Conservation (phyloP, 2,888 invertebrate genomes). For the Tuta absoluta region DNA sequence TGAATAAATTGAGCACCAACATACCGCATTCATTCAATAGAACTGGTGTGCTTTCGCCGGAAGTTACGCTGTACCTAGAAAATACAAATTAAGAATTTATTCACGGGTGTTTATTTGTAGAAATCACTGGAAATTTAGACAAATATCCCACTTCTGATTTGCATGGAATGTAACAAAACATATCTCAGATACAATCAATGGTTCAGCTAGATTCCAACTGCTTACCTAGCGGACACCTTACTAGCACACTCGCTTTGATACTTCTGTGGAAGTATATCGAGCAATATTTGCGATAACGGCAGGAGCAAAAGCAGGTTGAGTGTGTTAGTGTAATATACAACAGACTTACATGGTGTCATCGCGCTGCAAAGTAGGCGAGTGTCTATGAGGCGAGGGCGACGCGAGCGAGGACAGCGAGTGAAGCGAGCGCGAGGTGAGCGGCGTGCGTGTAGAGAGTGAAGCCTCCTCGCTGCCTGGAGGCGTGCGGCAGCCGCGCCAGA, state of each 20-base stretch:
- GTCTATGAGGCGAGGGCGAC: slow-evolving; percentile 51
- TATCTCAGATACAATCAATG: no score
- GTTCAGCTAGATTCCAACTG: no score
- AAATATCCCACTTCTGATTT: background rate
- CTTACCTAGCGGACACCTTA: no score
- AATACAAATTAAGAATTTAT: background rate
- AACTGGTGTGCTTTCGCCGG: slow-evolving; percentile 78
- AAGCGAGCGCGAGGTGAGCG: slow-evolving; percentile 74
- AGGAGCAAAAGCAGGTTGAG: no score
- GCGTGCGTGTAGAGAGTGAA: slow-evolving; percentile 69
- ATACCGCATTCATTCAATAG: slow-evolving; percentile 72
- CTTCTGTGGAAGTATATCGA: no score
- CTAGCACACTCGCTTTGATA: no score
- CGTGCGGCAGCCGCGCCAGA: slow-evolving; percentile 77
- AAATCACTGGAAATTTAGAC: background rate
- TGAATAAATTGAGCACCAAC: slow-evolving; percentile 33
- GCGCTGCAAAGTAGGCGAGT: slow-evolving; percentile 67
- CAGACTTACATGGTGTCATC: slow-evolving; percentile 65
- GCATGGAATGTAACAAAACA: no score
- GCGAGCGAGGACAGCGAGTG: slow-evolving; percentile 74
- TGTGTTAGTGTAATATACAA: background rate
- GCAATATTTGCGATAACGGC: no score
- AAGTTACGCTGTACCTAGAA: slow-evolving; percentile 76
- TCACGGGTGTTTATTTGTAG: background rate
- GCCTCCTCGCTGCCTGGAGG: slow-evolving; percentile 76